These are phyloP conservation scores for Trachymyrmex cornetzi DNA, from an alignment of 1,140 invertebrate species.

Conservation along the genomic window DNA sequence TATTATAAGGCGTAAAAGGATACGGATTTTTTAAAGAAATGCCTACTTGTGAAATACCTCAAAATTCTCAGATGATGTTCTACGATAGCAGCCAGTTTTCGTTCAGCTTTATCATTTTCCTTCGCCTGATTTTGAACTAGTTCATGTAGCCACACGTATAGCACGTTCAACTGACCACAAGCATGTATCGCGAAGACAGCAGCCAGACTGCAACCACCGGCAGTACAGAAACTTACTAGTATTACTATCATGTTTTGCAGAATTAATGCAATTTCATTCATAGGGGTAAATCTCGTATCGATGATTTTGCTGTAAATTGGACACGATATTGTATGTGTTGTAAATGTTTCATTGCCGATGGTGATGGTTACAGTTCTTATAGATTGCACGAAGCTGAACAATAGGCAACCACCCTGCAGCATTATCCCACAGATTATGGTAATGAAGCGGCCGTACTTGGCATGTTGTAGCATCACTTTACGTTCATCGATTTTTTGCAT, in stretches of 20 bases:
- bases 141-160: constrained; percentile 66
- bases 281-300: constrained; percentile 67
- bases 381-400: constrained; percentile 62
- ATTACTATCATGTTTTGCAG: constrained; percentile 66
- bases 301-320: constrained; percentile 69
- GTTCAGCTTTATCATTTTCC: constrained; percentile 2
- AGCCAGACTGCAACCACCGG: constrained; percentile 58
- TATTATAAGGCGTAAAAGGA: neutral
- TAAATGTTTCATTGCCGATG: constrained; percentile 13
- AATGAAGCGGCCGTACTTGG: constrained; percentile 55
- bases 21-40: neutral
- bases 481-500: constrained; percentile 17
- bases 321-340: constrained; percentile 67
- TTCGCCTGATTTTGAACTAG: constrained; percentile 15
- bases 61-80: constrained; percentile 75
- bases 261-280: constrained; percentile 70
- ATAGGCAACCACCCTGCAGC: constrained; percentile 39
- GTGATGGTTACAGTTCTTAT: neutral
- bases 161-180: constrained; percentile 77
- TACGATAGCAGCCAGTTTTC: constrained; percentile 73
- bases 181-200: constrained; percentile 77
- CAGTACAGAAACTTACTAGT: constrained; percentile 50
- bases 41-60: constrained; percentile 50
- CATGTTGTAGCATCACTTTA: constrained; percentile 61
- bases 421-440: constrained; percentile 33